phyloP scores from a whole-genome alignment of 2,888 invertebrate species.

The Conchocele bisecta region DNA sequence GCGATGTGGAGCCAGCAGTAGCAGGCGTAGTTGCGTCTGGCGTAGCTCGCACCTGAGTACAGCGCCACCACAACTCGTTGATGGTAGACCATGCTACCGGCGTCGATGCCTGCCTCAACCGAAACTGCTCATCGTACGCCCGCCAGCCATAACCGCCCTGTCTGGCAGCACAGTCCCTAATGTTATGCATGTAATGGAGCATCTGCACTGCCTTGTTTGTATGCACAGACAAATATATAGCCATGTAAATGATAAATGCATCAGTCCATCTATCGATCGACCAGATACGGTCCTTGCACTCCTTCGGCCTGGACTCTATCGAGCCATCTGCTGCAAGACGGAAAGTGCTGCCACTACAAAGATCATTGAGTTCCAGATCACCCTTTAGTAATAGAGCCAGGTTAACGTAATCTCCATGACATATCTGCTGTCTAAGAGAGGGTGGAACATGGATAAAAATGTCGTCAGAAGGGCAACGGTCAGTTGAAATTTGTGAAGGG shows the following conservation, averaged over 20 bases:
- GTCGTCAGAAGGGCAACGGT: conserved; percentile 12
- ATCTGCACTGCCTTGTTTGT: conserved; percentile 18
- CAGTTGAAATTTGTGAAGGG: too few species aligned
- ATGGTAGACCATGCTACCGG: conserved; percentile 12
- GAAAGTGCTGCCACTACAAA: conserved; percentile 12
- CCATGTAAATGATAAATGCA: conserved; percentile 31
- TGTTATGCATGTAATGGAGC: conserved; percentile 30
- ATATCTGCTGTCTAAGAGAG: conserved; percentile 14
- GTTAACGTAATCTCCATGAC: conserved; percentile 29
- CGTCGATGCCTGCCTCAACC: conserved; percentile 17
- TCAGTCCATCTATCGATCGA: conserved; percentile 43
- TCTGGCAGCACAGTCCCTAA: conserved; percentile 26
- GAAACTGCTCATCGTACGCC: conserved; percentile 39
- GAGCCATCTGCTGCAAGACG: not conserved
- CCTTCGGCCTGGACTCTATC: conserved; percentile 17
- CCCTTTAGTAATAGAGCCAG: conserved; percentile 31
- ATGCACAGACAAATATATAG: conserved; percentile 4
- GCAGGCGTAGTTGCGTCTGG: not conserved
- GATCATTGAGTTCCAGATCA: conserved; percentile 10
- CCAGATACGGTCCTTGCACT: conserved; percentile 19
- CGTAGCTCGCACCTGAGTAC: not conserved
- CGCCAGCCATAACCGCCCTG: conserved; percentile 24
- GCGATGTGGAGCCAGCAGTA: not conserved
- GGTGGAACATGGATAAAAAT: conserved; percentile 19
- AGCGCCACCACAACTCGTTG: conserved; percentile 35